Evolutionary conservation across 2,113 vertebrate species (phyloP).

Genomic region (Caranx ignobilis): DNA sequence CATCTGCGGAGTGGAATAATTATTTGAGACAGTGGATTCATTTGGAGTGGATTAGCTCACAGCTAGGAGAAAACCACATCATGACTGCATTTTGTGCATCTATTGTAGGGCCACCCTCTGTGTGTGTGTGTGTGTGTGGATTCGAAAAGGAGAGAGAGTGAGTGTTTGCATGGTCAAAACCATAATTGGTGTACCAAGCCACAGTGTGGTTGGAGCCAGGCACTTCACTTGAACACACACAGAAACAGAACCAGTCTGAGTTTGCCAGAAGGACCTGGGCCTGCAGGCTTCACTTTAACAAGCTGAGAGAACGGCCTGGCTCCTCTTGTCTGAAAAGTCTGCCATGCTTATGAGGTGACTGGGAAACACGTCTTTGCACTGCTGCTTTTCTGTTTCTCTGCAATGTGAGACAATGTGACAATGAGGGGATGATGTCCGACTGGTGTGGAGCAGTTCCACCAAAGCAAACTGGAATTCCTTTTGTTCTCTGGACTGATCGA

Average conservation of each 20-base stretch:
- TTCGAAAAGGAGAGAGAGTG: constrained; percentile 35
- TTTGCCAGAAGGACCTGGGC: constrained; percentile 45
- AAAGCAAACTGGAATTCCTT: constrained; percentile 4
- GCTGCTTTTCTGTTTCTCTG: constrained; percentile 48
- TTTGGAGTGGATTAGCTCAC: constrained; percentile 38
- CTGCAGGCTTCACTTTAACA: constrained; percentile 53
- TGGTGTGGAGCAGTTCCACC: not conserved
- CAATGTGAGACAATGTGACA: constrained; percentile 26
- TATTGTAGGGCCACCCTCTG: constrained; percentile 47
- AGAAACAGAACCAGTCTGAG: constrained; percentile 1
- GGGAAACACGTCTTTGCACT: constrained; percentile 46
- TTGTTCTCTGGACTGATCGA: constrained; percentile 20
- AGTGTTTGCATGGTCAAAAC: constrained; percentile 73
- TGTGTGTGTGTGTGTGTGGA: constrained; percentile 39
- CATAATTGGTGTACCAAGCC: constrained; percentile 66
- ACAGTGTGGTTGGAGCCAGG: constrained; percentile 65
- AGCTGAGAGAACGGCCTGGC: constrained; percentile 43
- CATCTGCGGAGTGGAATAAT: constrained; percentile 39
- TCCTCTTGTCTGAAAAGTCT: constrained; percentile 14
- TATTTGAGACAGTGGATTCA: constrained; percentile 20
- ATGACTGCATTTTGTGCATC: constrained; percentile 20
- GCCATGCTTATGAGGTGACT: constrained; percentile 33
- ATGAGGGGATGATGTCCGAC: constrained; percentile 6
- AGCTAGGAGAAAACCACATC: constrained; percentile 39
- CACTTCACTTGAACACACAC: constrained; percentile 49